Evolutionary conservation across 2,888 invertebrate species (phyloP).

Genomic region (Synergus gifuensis): DNA sequence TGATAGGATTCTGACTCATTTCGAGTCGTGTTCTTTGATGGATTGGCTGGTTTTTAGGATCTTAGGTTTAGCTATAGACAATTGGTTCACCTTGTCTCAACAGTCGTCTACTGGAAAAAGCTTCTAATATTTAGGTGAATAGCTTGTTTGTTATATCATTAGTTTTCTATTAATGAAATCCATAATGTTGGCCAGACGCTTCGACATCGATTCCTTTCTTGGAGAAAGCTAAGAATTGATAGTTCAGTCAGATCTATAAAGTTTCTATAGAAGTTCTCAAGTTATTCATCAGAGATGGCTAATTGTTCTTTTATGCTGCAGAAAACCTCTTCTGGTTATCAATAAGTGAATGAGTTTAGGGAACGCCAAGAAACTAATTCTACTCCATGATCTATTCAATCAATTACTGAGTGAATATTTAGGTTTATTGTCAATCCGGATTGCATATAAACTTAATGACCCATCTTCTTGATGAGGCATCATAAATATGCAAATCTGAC

Average conservation of each 20-base stretch:
- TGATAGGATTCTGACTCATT: background rate
- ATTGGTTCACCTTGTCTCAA: too few species aligned
- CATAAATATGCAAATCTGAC: conserved; percentile 25
- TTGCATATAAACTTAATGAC: conserved; percentile 9
- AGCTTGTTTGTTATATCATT: background rate
- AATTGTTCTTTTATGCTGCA: background rate
- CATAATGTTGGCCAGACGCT: background rate
- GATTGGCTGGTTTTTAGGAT: background rate
- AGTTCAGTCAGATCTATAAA: background rate
- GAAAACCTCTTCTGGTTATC: background rate
- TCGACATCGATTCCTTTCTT: background rate
- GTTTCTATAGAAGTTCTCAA: background rate
- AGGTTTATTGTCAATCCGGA: background rate
- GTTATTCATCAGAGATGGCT: background rate
- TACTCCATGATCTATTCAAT: background rate
- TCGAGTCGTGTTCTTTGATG: too few species aligned
- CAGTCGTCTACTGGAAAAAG: too few species aligned
- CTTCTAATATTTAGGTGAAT: background rate
- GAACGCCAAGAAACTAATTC: background rate
- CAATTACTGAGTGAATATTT: background rate
- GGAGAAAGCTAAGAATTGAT: background rate
- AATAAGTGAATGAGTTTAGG: background rate
- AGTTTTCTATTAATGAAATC: too few species aligned
- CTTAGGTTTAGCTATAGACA: too few species aligned
- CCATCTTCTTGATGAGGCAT: background rate